Percentiles rank a stretch among this genome's conserved stretches.
Conservation (phyloP, 1,140 invertebrate genomes). For the Temnothorax curvispinosus region DNA sequence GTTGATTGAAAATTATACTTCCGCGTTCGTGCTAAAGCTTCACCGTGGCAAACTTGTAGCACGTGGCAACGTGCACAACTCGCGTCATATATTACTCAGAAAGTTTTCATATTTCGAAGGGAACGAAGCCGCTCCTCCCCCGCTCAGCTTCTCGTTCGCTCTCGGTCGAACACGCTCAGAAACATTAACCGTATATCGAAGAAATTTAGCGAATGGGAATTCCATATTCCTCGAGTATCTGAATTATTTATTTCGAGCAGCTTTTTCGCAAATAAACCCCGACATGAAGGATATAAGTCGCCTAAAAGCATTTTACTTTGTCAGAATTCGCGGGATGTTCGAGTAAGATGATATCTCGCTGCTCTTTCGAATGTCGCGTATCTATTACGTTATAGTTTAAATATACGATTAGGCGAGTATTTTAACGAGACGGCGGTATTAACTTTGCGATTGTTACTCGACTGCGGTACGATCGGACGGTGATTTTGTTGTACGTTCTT, state of each 20-base stretch:
- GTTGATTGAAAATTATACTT: conserved; percentile 47
- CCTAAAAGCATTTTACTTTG: neutral
- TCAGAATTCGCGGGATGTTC: neutral
- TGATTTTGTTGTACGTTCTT: neutral
- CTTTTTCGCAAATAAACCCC: neutral
- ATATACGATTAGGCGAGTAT: neutral
- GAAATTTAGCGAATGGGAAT: neutral
- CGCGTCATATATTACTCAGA: conserved; percentile 32
- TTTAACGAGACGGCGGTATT: neutral
- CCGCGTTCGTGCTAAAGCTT: neutral
- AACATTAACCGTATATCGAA: conserved; percentile 11
- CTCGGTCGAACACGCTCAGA: conserved; percentile 13
- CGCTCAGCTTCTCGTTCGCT: too few species aligned
- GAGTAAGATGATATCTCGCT: neutral
- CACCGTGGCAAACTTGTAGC: neutral
- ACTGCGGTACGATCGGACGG: neutral
- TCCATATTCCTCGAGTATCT: neutral
- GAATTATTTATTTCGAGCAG: conserved; percentile 17
- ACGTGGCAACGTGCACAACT: neutral
- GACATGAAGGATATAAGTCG: neutral
- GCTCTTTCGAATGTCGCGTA: neutral
- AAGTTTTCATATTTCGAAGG: conserved; percentile 38
- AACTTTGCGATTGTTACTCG: conserved; percentile 4
- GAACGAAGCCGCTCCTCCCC: neutral
- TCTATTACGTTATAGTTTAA: neutral